These are phyloP conservation scores for Pseudobourletiella spinata DNA, from an alignment of 1,140 invertebrate genomes.

Conservation along the genomic window DNA sequence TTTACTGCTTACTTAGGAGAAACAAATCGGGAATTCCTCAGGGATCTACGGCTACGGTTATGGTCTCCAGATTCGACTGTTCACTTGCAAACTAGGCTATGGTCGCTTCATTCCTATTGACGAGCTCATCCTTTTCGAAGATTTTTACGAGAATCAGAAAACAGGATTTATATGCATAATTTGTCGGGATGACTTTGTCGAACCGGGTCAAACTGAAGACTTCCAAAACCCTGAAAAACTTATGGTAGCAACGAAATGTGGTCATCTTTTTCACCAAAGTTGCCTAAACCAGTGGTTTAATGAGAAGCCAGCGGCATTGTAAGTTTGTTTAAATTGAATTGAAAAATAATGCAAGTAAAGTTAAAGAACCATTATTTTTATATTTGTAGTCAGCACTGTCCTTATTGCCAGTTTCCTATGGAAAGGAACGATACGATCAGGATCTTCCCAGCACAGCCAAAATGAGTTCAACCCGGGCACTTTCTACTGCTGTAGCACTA, in stretches of 20 bases:
- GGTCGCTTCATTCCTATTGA: constrained; percentile 23
- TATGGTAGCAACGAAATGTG: constrained; percentile 28
- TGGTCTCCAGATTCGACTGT: constrained; percentile 16
- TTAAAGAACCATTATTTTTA: background rate
- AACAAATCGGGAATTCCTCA: constrained; percentile 24
- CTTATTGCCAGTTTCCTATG: constrained; percentile 21
- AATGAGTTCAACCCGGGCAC: background rate
- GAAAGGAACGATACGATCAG: constrained; percentile 21
- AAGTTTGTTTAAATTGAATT: background rate
- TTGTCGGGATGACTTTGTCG: constrained; percentile 29
- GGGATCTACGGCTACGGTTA: constrained; percentile 27
- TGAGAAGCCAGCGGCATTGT: constrained; percentile 4
- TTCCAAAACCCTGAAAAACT: background rate
- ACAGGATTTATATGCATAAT: constrained; percentile 30
- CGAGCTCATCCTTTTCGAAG: constrained; percentile 17
- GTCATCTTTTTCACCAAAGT: constrained; percentile 21
- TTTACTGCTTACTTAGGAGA: constrained; percentile 10
- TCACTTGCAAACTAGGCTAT: constrained; percentile 26
- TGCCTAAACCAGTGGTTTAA: constrained; percentile 26
- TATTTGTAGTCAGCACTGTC: constrained; percentile 14
- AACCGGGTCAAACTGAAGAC: constrained; percentile 5
- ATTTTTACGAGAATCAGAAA: constrained; percentile 20
- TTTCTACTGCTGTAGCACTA: background rate
- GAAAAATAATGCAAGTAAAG: background rate
- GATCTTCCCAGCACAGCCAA: constrained; percentile 25